Percentiles rank a stretch among this genome's conserved stretches.
Evolutionary conservation across 2,113 vertebrate genomes (phyloP).

Genomic region (Andinoacara biseriatus): DNA sequence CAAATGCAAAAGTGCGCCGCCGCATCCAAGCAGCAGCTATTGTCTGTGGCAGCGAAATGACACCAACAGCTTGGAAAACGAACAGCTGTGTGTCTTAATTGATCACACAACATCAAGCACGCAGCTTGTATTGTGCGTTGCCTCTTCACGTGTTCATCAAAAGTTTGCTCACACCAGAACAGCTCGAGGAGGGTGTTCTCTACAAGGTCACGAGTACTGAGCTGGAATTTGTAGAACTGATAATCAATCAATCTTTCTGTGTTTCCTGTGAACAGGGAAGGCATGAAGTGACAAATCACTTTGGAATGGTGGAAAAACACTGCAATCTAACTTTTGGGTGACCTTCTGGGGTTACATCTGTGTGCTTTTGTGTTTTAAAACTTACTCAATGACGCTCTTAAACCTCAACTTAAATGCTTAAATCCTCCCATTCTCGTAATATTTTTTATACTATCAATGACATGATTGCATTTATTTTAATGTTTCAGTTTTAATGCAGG

Average conservation of each 20-base stretch:
- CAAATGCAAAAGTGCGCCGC: conserved; percentile 16
- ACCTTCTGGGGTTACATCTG: neutral
- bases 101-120: conserved; percentile 50
- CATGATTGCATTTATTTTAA: neutral
- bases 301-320: neutral
- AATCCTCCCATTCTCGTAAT: neutral
- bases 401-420: neutral
- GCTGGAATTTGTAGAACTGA: neutral
- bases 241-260: conserved; percentile 1
- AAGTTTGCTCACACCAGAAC: conserved; percentile 21
- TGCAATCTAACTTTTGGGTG: neutral
- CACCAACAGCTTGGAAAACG: conserved; percentile 30
- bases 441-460: neutral
- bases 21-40: neutral
- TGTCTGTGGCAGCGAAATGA: conserved; percentile 17
- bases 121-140: conserved; percentile 23
- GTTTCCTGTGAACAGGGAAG: neutral
- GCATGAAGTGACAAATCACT: neutral
- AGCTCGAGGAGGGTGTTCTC: neutral
- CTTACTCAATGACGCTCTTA: fast-evolving
- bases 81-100: conserved; percentile 60
- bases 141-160: conserved; percentile 30
- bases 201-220: conserved; percentile 31
- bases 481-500: too few relatives aligned
- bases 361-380: neutral